A percentile compares a stretch with the other conserved stretches of the same genome.
Evolutionary conservation across 2,888 invertebrate species (phyloP).

Genomic region (Eucera pruinosa): DNA sequence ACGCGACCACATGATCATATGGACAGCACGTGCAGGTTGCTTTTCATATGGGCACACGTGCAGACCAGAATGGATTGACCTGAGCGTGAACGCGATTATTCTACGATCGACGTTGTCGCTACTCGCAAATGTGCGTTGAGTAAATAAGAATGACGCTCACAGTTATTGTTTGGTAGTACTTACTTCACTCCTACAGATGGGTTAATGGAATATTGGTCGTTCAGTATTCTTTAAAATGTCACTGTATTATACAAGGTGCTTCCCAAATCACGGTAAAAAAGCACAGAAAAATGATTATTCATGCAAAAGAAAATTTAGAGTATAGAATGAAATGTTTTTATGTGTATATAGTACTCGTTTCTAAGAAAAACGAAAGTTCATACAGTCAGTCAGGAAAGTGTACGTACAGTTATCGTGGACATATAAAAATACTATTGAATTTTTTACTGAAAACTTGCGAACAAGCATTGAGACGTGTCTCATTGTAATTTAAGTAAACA

Average conservation of each 20-base stretch:
- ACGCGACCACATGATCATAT: conserved; percentile 62
- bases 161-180: conserved; percentile 10
- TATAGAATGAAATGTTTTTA: no score
- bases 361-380: no score
- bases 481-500: no score
- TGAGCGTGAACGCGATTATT: conserved; percentile 34
- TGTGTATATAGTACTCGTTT: no score
- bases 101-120: conserved; percentile 26
- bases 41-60: conserved; percentile 57
- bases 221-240: not conserved
- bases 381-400: no score
- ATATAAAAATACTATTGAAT: no score
- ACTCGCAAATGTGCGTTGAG: conserved; percentile 36
- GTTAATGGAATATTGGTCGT: conserved; percentile 2
- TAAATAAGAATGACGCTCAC: conserved; percentile 35
- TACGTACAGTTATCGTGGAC: no score
- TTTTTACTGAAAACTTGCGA: no score
- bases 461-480: no score
- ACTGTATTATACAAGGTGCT: not conserved
- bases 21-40: conserved; percentile 68
- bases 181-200: not conserved
- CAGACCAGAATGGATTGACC: conserved; percentile 42
- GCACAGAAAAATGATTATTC: no score
- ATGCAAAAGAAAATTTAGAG: no score
- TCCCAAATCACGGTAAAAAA: no score